These are phyloP conservation scores for Oophaga pumilio DNA, from an alignment of 2,113 vertebrate genomes.

Conservation along the genomic window DNA sequence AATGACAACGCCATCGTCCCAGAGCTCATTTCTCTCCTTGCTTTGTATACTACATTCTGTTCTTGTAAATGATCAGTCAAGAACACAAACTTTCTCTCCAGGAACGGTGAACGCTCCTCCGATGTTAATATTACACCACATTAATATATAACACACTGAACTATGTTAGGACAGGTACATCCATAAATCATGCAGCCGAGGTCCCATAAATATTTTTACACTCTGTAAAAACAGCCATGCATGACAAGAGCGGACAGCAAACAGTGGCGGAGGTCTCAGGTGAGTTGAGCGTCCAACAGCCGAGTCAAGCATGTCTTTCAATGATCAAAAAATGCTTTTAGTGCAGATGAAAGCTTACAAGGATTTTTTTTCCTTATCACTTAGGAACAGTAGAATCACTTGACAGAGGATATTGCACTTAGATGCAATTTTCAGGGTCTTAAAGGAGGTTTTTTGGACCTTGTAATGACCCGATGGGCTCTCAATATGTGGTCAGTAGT, in stretches of 20 bases:
- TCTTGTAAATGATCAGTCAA: slow-evolving; percentile 40
- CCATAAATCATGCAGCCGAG: slow-evolving; percentile 42
- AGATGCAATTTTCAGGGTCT: background rate
- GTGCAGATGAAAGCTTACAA: background rate
- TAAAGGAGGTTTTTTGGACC: background rate
- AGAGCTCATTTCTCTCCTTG: background rate
- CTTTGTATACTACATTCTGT: background rate
- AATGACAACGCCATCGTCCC: background rate
- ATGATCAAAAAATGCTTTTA: slow-evolving; percentile 43
- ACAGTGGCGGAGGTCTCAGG: slow-evolving; percentile 32
- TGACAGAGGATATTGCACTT: background rate
- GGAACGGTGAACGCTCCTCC: slow-evolving; percentile 14
- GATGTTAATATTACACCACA: slow-evolving; percentile 42
- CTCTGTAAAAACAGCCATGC: slow-evolving; percentile 29
- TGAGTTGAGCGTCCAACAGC: slow-evolving; percentile 20
- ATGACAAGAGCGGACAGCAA: slow-evolving; percentile 29
- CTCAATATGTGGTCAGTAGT: background rate
- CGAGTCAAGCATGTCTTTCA: background rate
- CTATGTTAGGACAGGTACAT: slow-evolving; percentile 45
- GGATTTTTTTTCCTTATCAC: slow-evolving; percentile 4
- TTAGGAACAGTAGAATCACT: slow-evolving; percentile 9
- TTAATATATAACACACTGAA: slow-evolving; percentile 44
- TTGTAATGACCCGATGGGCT: background rate
- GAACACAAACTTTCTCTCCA: slow-evolving; percentile 10
- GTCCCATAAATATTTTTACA: slow-evolving; percentile 48